Evolutionary conservation across 2,888 invertebrate species (phyloP), one percentile per base, ranked within the genome.

Genomic region (Yponomeuta plumbellus): DNA sequence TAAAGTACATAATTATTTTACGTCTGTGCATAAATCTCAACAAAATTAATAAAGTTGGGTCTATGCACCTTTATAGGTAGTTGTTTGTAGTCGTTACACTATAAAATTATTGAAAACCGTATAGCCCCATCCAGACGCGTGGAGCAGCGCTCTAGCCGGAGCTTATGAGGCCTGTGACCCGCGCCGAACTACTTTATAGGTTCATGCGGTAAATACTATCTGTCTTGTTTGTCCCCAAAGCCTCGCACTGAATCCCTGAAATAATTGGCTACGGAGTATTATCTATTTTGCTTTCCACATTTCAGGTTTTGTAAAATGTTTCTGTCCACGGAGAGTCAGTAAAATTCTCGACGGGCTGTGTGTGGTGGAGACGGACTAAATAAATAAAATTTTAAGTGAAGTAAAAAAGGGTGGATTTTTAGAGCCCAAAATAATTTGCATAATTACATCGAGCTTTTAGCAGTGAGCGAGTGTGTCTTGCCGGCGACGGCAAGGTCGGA

Each of bases 371-470:
- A 39, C 63, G 63, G 63, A 21, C 63, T 63, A 63, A 63, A 63
- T 63, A 63, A 63, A 63, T 63, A 63, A 63, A 59, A 63, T 63
- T 63, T 21, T 52, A 56, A 56, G 64, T 56, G n/a, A 64, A 64
- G 23, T 52, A 21, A 56, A 64, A 56, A 64, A 56, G 64, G 64
- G 64, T 56, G 23, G 64, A 64, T 64, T 64, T 64, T 64, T 56
- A 11, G 52, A 56, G 52, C 64, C 52, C 52, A 64, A 64, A 64
- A 56, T 64, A 64, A 64, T 64, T 64, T 64, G 56, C 64, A 64
- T 64, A 64, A 64, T 64, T 56, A 64, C 64, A 64, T 56, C 11
- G 64, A 17, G 64, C 64, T 64, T 64, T 64, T 64, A 64, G 52
- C 63, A 61, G 63, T 21, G 61, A 61, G 44, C 39, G 61, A 11